Percentiles rank a stretch among this genome's conserved stretches.
Conservation (phyloP, 2,797 vertebrate genomes). For the Myripristis jacobus region DNA sequence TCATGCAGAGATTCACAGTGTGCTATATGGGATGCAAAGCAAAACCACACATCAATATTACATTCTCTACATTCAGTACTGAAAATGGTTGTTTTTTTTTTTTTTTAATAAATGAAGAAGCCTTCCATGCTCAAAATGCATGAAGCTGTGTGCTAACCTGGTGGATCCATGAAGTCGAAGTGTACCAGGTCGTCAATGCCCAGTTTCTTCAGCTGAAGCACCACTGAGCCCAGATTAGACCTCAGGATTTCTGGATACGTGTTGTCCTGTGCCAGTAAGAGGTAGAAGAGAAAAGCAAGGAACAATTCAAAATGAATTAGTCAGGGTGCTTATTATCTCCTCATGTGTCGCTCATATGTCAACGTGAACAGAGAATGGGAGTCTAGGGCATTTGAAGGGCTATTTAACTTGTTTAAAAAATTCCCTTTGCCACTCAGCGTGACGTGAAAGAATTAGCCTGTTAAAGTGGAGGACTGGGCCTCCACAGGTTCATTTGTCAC, state of each 20-base stretch:
- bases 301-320: slow-evolving; percentile 68
- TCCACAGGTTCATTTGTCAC: slow-evolving; percentile 71
- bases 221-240: slow-evolving; percentile 92
- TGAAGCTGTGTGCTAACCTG: slow-evolving; percentile 79
- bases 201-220: slow-evolving; percentile 92
- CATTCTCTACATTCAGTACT: background rate
- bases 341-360: slow-evolving; percentile 66
- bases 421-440: slow-evolving; percentile 59
- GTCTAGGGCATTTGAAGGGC: slow-evolving; percentile 67
- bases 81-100: too few species aligned
- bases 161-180: slow-evolving; percentile 96
- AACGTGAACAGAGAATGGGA: slow-evolving; percentile 56
- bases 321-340: slow-evolving; percentile 65
- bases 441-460: slow-evolving; percentile 71
- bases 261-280: slow-evolving; percentile 84
- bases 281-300: slow-evolving; percentile 27
- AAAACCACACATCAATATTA: background rate
- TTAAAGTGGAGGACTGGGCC: slow-evolving; percentile 60
- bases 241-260: slow-evolving; percentile 93
- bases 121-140: background rate
- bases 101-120: background rate
- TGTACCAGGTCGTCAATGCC: slow-evolving; percentile 94
- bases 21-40: background rate
- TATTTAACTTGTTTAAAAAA: slow-evolving; percentile 77
- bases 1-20: background rate